Base-by-base conservation (phyloP, 2,888 invertebrate species). In the Amorpha juglandis region DNA sequence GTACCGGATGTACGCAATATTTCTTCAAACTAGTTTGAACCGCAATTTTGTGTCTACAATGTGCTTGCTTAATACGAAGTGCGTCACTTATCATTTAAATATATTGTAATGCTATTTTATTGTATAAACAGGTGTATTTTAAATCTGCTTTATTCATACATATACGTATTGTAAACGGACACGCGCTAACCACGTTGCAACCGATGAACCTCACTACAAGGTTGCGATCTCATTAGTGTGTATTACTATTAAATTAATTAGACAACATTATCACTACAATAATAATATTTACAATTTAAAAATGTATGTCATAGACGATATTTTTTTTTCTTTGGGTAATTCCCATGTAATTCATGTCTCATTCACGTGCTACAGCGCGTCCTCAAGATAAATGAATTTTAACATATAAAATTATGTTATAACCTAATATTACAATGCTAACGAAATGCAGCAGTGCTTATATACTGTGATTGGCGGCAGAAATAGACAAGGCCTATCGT, bases 61-160 rank as follows among this genome's bases (percentile, higher is more conserved):
- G 19, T 11, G 12, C 58, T 58, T 16, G 9, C 38, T 42, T 53
- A 27, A 27, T 58, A 19, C 16, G 42, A 11, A 7, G 11, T 19
- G 58, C 58, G 58, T 42, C 58, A 58, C 3, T 58, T 19, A 42
- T 42, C 38, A 58, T 19, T 9, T 53, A 8, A 16, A 38, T n/a
- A 38, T 19, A 19, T 58, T 58, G 42, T 55, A 38, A 38, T 55
- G 38, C 38, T 38, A 45, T 66, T 47, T 47, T 55, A 70, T 66
- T 70, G 69, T 70, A 70, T 71, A 63, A 62, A 71, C 71, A 71
- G 72, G 63, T 71, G 70, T 66, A 67, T 64, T 27, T 65, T 52
- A 62, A 65, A 67, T 67, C 35, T 53, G 62, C 11, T 45, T 67
- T 52, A 69, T 51, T 67, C 67, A 19, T 21, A 50, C 19, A 45